Base-by-base conservation (phyloP, 2,888 invertebrate genomes). In the Pseudanteris insignis region DNA sequence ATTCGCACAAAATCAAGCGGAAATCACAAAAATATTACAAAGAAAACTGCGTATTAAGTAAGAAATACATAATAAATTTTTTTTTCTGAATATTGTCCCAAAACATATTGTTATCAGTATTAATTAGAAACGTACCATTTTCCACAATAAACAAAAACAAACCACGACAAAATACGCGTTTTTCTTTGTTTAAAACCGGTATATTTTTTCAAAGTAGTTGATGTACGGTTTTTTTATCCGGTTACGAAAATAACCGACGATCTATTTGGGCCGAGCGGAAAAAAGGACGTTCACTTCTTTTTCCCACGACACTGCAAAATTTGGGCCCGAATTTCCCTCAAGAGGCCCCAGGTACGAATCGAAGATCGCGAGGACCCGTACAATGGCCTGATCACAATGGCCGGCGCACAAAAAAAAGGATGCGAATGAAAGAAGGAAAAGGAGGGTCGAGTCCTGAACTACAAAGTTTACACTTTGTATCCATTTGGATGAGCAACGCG, bases 141-240 rank as follows among this genome's bases (percentile, higher is more conserved):
- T n/a, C n/a, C n/a, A n/a, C n/a, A n/a, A n/a, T n/a, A n/a, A n/a
- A n/a, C n/a, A n/a, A n/a, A n/a, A n/a, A n/a, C n/a, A n/a, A n/a
- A n/a, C n/a, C n/a, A n/a, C n/a, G n/a, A n/a, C n/a, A n/a, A n/a
- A n/a, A n/a, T n/a, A n/a, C n/a, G n/a, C n/a, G n/a, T n/a, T n/a
- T n/a, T n/a, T n/a, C 59, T 47, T 53, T 76, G 67, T 54, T 50
- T 70, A 57, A 61, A 64, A 55, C 57, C 64, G 47, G 65, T 57
- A n/a, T 3, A 18, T 18, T 18, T 6, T 18, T 18, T 6, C 18
- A 51, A 57, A 63, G 63, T 58, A 65, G 68, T 70, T 68, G 29
- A n/a, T 51, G 28, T 8, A 29, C 41, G 43, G 36, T 51, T 59
- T 46, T 59, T 65, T 55, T 46, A n/a, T 60, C 61, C 48, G 33